Evolutionary conservation across 2,888 invertebrate genomes (phyloP).

Genomic region (Nasonia oneida): DNA sequence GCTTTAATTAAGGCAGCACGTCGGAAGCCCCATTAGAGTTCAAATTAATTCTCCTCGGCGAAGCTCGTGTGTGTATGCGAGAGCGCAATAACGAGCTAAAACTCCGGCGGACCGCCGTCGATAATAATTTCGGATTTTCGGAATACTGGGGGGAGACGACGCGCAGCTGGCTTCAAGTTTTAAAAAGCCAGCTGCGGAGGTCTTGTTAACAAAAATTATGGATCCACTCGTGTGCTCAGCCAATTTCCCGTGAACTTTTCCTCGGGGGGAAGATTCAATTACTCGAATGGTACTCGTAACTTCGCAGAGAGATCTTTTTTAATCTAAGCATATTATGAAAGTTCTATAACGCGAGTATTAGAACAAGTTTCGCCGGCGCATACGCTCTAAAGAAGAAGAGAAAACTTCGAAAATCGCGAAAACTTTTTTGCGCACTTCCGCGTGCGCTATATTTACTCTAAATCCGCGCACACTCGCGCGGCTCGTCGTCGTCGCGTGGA

Average conservation of each 20-base stretch:
- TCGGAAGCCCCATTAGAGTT: constrained; percentile 51
- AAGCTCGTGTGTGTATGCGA: background rate
- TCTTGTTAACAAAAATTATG: background rate
- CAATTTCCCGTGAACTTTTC: background rate
- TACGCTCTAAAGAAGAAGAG: too few species aligned
- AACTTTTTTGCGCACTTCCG: background rate
- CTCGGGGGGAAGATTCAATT: background rate
- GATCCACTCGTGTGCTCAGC: constrained; percentile 4
- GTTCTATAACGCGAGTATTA: background rate
- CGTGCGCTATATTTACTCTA: background rate
- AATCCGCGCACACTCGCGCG: background rate
- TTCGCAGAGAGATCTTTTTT: background rate
- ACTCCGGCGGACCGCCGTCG: background rate
- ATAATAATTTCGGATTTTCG: background rate
- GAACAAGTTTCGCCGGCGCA: too few species aligned
- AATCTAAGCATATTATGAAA: background rate
- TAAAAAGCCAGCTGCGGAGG: background rate
- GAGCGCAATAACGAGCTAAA: background rate
- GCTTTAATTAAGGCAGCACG: constrained; percentile 50
- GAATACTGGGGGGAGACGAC: background rate
- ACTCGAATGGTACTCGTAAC: background rate
- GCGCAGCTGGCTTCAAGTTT: background rate
- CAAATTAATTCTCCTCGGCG: constrained; percentile 39
- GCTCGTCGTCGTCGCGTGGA: background rate
- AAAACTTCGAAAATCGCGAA: background rate